Conservation (phyloP, 2,113 vertebrate genomes). For the Aleadryas rufinucha region DNA sequence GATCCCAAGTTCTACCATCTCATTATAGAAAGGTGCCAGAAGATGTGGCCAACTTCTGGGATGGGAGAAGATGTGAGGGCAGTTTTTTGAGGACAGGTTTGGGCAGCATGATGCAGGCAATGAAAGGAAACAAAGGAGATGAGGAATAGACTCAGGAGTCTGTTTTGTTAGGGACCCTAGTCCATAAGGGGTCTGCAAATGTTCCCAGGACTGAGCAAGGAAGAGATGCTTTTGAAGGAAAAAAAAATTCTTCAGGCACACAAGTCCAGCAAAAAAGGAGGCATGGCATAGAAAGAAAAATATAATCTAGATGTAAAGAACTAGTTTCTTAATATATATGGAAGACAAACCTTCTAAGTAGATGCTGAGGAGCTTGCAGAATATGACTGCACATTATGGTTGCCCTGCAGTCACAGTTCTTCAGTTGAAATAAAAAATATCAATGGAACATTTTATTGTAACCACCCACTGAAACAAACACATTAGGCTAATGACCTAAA, state of each 20-base stretch:
- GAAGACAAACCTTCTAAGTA: not conserved
- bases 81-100: not conserved
- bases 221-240: not conserved
- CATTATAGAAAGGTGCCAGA: not conserved
- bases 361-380: not conserved
- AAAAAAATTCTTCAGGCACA: not conserved
- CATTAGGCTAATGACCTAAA: not conserved
- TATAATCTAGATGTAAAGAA: not conserved
- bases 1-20: not conserved
- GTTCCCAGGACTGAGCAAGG: not conserved
- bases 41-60: not conserved
- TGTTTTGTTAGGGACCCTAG: not conserved
- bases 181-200: not conserved
- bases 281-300: not conserved
- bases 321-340: not conserved
- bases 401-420: not conserved
- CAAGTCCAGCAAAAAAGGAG: not conserved
- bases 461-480: not conserved
- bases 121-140: not conserved
- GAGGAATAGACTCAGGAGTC: not conserved
- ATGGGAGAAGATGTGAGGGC: not conserved
- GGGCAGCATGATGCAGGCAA: not conserved
- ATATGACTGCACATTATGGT: not conserved
- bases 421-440: not conserved
- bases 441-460: not conserved